These are phyloP conservation scores for Coregonus sp. DNA, from an alignment of 2,797 vertebrate genomes.

Conservation along the genomic window DNA sequence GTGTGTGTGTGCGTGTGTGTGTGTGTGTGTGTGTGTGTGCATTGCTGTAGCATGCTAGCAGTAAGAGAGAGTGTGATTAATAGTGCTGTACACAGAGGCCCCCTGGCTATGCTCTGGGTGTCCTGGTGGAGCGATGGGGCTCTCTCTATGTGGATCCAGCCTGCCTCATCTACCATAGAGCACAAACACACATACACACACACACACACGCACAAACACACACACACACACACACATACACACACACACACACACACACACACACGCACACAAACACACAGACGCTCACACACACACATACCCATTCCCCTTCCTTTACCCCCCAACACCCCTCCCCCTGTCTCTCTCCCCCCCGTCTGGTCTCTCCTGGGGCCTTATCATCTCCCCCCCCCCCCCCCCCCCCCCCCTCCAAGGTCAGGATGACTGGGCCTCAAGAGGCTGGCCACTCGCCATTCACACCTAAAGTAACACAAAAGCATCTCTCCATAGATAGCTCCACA, in stretches of 20 bases:
- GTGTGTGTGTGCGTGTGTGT: slow-evolving; percentile 35
- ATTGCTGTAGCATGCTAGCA: slow-evolving; percentile 31
- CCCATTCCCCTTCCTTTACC: neutral
- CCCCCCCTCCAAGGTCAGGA: slow-evolving; percentile 24
- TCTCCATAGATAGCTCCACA: slow-evolving; percentile 3
- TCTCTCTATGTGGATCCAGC: slow-evolving; percentile 14
- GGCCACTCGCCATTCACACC: slow-evolving; percentile 15
- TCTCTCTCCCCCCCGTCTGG: neutral
- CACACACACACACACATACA: neutral
- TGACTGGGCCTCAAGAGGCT: slow-evolving; percentile 36
- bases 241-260: neutral
- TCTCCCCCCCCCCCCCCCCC: neutral
- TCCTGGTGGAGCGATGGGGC: slow-evolving; percentile 28
- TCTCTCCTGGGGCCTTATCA: slow-evolving; percentile 15
- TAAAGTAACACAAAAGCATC: slow-evolving; percentile 35
- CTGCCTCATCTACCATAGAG: slow-evolving; percentile 19
- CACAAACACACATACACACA: neutral
- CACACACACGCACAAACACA: neutral
- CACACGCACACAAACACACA: slow-evolving; percentile 1
- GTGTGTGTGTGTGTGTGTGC: slow-evolving; percentile 30
- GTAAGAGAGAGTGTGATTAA: slow-evolving; percentile 42
- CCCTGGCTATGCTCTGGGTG: slow-evolving; percentile 38
- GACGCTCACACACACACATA: neutral
- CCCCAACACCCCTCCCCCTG: neutral
- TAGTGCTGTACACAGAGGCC: slow-evolving; percentile 25